phyloP scores from a whole-genome alignment of 1,140 invertebrate genomes.

The Euwallacea fornicatus region DNA sequence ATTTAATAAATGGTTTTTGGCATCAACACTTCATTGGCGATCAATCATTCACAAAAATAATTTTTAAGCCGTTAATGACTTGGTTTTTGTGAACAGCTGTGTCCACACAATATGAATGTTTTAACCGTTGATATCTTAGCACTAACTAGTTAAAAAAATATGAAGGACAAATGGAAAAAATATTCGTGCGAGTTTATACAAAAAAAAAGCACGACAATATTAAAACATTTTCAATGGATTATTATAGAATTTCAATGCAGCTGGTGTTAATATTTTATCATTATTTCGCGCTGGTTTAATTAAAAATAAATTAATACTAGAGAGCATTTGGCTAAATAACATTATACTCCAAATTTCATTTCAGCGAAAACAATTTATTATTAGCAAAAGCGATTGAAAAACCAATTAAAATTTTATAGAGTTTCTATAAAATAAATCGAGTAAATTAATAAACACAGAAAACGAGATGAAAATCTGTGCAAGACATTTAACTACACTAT shows the following conservation, averaged over 20 bases:
- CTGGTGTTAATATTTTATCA: conserved; percentile 36
- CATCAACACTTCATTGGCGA: too few species aligned
- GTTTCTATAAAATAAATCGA: conserved; percentile 35
- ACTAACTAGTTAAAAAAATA: too few species aligned
- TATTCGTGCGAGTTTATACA: not conserved
- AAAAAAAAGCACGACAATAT: conserved; percentile 7
- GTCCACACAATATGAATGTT: too few species aligned
- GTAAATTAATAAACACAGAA: conserved; percentile 26
- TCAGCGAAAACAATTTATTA: conserved; percentile 33
- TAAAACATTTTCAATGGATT: conserved; percentile 28
- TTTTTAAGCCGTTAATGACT: too few species aligned
- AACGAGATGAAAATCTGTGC: conserved; percentile 17
- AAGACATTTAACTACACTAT: conserved; percentile 22
- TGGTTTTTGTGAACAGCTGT: too few species aligned
- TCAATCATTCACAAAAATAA: too few species aligned
- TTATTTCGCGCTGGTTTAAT: conserved; percentile 32
- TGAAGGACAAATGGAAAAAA: too few species aligned
- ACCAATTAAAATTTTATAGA: conserved; percentile 33
- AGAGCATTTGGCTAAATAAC: conserved; percentile 34
- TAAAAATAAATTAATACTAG: conserved; percentile 36
- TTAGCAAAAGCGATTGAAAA: conserved; percentile 30
- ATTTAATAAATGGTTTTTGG: too few species aligned
- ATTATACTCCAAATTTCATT: conserved; percentile 36
- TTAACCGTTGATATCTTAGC: too few species aligned
- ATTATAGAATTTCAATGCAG: conserved; percentile 34